A percentile compares a stretch with the other conserved stretches of the same genome.
phyloP scores from a whole-genome alignment of 2,888 invertebrate species.

The Anticlea derivata region DNA sequence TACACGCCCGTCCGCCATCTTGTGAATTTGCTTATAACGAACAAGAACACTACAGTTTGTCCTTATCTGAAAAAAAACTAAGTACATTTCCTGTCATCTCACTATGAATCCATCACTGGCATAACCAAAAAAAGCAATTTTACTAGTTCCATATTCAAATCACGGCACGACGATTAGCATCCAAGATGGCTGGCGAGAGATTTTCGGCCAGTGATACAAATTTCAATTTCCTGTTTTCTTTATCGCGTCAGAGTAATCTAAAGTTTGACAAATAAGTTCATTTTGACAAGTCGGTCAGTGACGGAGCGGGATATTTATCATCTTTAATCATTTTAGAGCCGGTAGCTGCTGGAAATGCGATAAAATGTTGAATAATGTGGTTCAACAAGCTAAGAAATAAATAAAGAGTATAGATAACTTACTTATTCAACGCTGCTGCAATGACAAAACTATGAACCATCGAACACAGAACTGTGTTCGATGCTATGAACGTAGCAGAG shows the following conservation, averaged over 20 bases:
- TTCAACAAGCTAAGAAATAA: no score
- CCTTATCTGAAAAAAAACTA: neutral
- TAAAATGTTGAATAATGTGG: constrained; percentile 36
- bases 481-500: no score
- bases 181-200: constrained; percentile 69
- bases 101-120: constrained; percentile 52
- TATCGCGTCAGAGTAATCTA: constrained; percentile 73
- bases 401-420: no score
- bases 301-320: constrained; percentile 68
- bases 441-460: no score
- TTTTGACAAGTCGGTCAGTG: constrained; percentile 76
- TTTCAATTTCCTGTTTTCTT: constrained; percentile 80
- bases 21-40: no score
- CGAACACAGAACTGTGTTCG: no score
- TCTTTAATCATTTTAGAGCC: constrained; percentile 59
- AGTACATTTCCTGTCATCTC: constrained; percentile 61
- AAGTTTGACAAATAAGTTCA: constrained; percentile 81
- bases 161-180: constrained; percentile 71
- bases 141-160: constrained; percentile 78
- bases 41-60: neutral
- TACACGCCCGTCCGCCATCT: no score
- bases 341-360: constrained; percentile 46
- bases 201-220: constrained; percentile 80
- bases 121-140: constrained; percentile 54
- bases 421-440: no score